Conservation (phyloP, 2,888 invertebrate species). For the Hylaea fasciaria region DNA sequence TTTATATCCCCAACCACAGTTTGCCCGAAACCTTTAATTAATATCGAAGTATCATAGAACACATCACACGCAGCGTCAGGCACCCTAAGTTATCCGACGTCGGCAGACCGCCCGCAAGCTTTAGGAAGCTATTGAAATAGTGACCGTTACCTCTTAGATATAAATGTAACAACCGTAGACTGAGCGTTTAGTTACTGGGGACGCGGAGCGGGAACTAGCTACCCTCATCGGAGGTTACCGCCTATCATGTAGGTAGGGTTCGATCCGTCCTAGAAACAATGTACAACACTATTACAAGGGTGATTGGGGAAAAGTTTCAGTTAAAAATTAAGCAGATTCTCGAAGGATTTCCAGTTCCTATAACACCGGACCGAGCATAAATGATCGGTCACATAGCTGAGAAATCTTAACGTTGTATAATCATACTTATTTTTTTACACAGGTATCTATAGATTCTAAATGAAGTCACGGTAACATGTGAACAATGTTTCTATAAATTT, state of each 20-base stretch:
- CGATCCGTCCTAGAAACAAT: conserved; percentile 15
- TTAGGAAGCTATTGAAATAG: conserved; percentile 7
- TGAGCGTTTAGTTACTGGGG: background rate
- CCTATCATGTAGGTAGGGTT: conserved; percentile 10
- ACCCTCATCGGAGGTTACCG: conserved; percentile 7
- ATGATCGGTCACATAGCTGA: too few relatives aligned
- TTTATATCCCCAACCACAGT: background rate
- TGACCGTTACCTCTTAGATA: conserved; percentile 7
- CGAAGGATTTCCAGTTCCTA: too few relatives aligned
- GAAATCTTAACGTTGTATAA: too few relatives aligned
- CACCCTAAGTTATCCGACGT: background rate
- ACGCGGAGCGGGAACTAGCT: background rate
- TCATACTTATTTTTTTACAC: too few relatives aligned
- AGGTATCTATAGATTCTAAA: too few relatives aligned
- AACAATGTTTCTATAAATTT: too few relatives aligned
- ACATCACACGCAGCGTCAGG: background rate
- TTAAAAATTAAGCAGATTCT: too few relatives aligned
- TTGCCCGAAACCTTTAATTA: background rate
- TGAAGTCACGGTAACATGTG: too few relatives aligned
- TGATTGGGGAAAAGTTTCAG: too few relatives aligned
- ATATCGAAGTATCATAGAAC: too few relatives aligned
- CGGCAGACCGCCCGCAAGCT: background rate
- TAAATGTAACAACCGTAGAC: background rate
- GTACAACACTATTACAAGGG: background rate
- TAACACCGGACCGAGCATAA: too few relatives aligned